These are phyloP conservation scores for Heteractis magnifica DNA, from an alignment of 92 coral and sea anemone species.

Conservation along the genomic window DNA sequence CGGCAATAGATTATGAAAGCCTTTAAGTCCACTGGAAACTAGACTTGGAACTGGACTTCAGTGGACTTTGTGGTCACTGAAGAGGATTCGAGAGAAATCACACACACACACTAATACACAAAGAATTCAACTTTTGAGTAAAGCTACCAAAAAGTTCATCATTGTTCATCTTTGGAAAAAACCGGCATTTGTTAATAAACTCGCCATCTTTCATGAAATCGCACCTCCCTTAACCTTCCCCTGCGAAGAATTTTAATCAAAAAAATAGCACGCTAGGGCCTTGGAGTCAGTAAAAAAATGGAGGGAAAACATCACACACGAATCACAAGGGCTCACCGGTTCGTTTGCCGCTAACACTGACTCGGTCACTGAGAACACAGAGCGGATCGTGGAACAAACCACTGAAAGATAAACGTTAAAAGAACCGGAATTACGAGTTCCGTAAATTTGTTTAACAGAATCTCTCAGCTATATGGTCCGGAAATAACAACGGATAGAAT, in stretches of 20 bases:
- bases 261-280: background rate
- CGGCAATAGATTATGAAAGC: no score
- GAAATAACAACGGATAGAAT: background rate
- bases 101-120: background rate
- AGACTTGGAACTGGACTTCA: no score
- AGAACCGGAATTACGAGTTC: background rate
- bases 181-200: background rate
- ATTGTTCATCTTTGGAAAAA: background rate
- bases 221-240: background rate
- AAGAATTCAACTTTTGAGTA: background rate
- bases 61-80: background rate
- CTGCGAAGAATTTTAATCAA: slow-evolving; percentile 7
- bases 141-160: background rate
- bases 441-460: background rate
- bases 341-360: no score
- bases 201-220: background rate
- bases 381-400: background rate
- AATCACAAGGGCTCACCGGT: background rate
- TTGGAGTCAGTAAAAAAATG: background rate
- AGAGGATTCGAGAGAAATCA: background rate
- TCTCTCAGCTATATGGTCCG: background rate
- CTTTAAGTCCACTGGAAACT: no score
- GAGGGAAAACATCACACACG: background rate
- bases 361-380: background rate
- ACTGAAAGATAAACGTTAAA: background rate